Percentiles rank a stretch among this genome's conserved stretches.
phyloP scores from a whole-genome alignment of 2,888 invertebrate genomes.

The Dromius quadrimaculatus region DNA sequence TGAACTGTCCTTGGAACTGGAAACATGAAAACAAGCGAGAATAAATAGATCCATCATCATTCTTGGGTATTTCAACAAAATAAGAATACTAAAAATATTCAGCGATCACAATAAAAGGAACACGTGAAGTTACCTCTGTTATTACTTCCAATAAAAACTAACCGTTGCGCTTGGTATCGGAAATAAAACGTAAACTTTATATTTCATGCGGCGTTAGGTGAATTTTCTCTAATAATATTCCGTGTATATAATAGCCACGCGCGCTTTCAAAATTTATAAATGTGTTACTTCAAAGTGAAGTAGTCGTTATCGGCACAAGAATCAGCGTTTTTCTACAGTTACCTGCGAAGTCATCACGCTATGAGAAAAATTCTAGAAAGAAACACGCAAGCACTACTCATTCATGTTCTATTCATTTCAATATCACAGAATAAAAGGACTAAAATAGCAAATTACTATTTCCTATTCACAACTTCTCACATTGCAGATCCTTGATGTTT shows the following conservation, averaged over 20 bases:
- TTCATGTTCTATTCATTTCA: too few species aligned
- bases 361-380: neutral
- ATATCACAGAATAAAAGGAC: too few species aligned
- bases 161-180: conserved; percentile 28
- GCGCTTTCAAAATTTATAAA: conserved; percentile 50
- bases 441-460: too few species aligned
- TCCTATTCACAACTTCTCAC: too few species aligned
- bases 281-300: conserved; percentile 52
- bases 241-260: conserved; percentile 44
- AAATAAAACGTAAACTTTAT: conserved; percentile 47
- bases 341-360: neutral
- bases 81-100: conserved; percentile 23
- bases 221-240: conserved; percentile 48
- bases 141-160: conserved; percentile 40
- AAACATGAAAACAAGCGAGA: too few species aligned
- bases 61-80: too few species aligned
- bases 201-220: conserved; percentile 39
- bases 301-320: conserved; percentile 45
- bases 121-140: conserved; percentile 6
- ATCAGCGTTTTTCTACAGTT: conserved; percentile 32
- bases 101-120: conserved; percentile 16
- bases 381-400: neutral
- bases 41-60: too few species aligned
- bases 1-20: too few species aligned
- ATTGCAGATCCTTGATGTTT: too few species aligned